These are phyloP conservation scores for Cottoperca gobio DNA, from an alignment of 2,797 vertebrate genomes.

Conservation along the genomic window DNA sequence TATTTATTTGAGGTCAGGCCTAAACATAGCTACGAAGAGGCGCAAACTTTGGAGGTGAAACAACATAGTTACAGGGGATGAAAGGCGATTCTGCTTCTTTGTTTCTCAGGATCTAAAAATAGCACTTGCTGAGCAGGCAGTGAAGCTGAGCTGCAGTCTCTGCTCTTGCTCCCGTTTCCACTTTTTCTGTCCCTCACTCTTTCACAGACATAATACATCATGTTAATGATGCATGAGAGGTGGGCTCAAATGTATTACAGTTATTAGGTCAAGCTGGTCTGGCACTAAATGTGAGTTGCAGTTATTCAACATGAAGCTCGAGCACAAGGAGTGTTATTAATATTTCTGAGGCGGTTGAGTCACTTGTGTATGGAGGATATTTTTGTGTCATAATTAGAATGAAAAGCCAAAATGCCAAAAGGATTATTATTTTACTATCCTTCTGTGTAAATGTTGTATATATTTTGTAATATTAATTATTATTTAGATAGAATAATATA, in stretches of 20 bases:
- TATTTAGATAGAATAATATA: too few species aligned
- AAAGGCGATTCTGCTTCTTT: slow-evolving; percentile 76
- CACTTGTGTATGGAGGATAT: not conserved
- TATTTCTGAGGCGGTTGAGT: slow-evolving; percentile 15
- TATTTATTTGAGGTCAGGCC: slow-evolving; percentile 54
- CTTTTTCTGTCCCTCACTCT: slow-evolving; percentile 30
- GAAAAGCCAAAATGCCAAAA: too few species aligned
- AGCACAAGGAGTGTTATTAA: not conserved
- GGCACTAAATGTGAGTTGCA: slow-evolving; percentile 1
- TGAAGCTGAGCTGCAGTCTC: slow-evolving; percentile 59
- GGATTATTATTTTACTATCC: too few species aligned
- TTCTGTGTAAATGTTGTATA: too few species aligned
- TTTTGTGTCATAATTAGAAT: too few species aligned
- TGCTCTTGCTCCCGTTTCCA: slow-evolving; percentile 46
- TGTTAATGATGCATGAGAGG: slow-evolving; percentile 12
- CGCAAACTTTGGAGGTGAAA: slow-evolving; percentile 66
- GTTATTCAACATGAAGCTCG: not conserved
- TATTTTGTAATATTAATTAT: too few species aligned
- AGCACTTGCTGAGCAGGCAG: slow-evolving; percentile 78
- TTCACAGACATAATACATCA: slow-evolving; percentile 20
- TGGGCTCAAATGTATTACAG: not conserved
- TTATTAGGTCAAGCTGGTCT: not conserved
- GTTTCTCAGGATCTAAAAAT: slow-evolving; percentile 77
- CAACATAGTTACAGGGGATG: slow-evolving; percentile 51
- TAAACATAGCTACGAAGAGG: slow-evolving; percentile 62